Evolutionary conservation across 2,888 invertebrate species (phyloP).

Genomic region (Eristalis pertinax): DNA sequence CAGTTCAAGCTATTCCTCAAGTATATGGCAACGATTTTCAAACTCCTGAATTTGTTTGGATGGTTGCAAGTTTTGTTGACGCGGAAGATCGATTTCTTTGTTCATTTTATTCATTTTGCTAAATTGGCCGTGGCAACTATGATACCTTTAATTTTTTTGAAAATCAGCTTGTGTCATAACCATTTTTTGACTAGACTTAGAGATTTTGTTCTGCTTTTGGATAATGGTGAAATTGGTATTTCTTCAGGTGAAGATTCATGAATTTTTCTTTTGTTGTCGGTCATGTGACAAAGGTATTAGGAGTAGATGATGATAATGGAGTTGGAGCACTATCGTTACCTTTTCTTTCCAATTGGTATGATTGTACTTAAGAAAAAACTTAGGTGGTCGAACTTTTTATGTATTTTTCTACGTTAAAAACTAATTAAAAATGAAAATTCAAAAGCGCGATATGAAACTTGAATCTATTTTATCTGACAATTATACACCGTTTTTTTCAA

Average conservation of each 20-base stretch:
- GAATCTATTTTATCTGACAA: too few species aligned
- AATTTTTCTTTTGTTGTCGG: conserved; percentile 7
- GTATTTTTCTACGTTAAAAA: background rate
- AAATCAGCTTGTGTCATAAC: background rate
- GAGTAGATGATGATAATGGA: background rate
- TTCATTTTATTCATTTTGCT: background rate
- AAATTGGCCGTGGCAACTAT: background rate
- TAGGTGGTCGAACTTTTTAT: background rate
- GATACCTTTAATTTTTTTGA: background rate
- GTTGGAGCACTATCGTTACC: background rate
- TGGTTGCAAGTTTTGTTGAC: background rate
- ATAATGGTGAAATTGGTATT: background rate
- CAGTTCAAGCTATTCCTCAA: background rate
- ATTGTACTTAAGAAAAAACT: background rate
- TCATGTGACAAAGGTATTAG: conserved; percentile 3
- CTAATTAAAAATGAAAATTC: too few species aligned
- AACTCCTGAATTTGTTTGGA: background rate
- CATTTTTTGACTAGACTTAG: background rate
- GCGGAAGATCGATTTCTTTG: background rate
- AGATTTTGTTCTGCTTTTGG: background rate
- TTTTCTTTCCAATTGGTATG: background rate
- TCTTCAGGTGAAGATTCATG: background rate
- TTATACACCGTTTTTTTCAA: too few species aligned
- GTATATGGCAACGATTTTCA: background rate
- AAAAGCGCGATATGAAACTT: background rate